Conservation (phyloP, 2,797 vertebrate genomes). For the Eutrigla gurnardus region DNA sequence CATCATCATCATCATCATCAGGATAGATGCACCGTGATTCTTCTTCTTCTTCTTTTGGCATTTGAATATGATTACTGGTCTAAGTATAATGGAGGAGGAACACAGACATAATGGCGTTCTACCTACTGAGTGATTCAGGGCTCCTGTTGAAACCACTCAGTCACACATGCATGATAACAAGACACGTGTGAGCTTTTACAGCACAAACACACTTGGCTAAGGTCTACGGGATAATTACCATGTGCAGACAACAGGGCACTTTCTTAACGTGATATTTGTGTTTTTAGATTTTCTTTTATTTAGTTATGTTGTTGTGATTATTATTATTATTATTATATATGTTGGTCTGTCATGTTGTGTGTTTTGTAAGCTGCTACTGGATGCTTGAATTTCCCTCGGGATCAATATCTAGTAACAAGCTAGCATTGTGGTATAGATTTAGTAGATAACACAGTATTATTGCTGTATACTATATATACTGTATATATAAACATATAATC, state of each 20-base stretch:
- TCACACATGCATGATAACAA: conserved; percentile 15
- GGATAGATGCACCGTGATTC: conserved; percentile 7
- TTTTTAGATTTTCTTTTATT: too few relatives aligned
- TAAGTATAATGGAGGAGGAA: conserved; percentile 33
- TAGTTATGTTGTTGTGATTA: too few relatives aligned
- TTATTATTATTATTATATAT: too few relatives aligned
- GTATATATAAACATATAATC: too few relatives aligned
- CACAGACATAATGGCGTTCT: not conserved
- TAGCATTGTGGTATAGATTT: too few relatives aligned
- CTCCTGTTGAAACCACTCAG: conserved; percentile 26
- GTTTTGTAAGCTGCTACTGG: too few relatives aligned
- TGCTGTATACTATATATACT: too few relatives aligned
- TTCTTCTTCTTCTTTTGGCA: conserved; percentile 4
- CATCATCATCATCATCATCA: conserved; percentile 39
- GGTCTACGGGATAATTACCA: not conserved
- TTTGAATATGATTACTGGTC: conserved; percentile 46
- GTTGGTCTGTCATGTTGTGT: too few relatives aligned
- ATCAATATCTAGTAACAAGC: too few relatives aligned
- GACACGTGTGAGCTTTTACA: conserved; percentile 1
- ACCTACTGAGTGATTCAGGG: not conserved
- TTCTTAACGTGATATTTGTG: too few relatives aligned
- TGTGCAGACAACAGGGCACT: not conserved
- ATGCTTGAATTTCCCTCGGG: too few relatives aligned
- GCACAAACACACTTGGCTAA: not conserved
- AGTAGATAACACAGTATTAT: too few relatives aligned